Conservation (phyloP, 2,888 invertebrate species). For the Junonia oenone region DNA sequence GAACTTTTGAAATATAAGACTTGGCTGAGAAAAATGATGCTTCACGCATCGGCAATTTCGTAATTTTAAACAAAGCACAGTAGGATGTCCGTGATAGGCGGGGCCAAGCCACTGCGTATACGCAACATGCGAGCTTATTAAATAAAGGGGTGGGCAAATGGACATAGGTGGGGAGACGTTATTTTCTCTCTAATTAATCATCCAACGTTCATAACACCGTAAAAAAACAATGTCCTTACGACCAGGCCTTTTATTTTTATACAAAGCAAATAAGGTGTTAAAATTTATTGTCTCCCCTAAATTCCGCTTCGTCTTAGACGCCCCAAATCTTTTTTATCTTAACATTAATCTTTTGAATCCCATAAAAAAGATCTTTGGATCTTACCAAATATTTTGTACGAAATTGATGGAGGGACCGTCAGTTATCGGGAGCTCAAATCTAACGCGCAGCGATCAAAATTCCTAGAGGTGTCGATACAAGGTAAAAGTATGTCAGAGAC, state of each 20-base stretch:
- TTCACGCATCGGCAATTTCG: slow-evolving; percentile 49
- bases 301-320: slow-evolving; percentile 47
- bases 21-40: slow-evolving; percentile 29
- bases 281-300: slow-evolving; percentile 63
- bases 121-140: slow-evolving; percentile 31
- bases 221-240: slow-evolving; percentile 18
- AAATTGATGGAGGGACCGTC: slow-evolving; percentile 71
- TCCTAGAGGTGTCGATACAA: slow-evolving; percentile 78
- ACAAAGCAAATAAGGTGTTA: slow-evolving; percentile 51
- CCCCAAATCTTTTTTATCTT: slow-evolving; percentile 70
- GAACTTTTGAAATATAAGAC: slow-evolving; percentile 17
- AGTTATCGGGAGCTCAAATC: slow-evolving; percentile 64
- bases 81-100: slow-evolving; percentile 58
- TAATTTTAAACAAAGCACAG: slow-evolving; percentile 52
- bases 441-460: slow-evolving; percentile 65
- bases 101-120: slow-evolving; percentile 47
- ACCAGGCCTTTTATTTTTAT: slow-evolving; percentile 31
- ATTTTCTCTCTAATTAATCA: slow-evolving; percentile 27
- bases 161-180: slow-evolving; percentile 25
- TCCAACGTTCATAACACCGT: slow-evolving; percentile 23
- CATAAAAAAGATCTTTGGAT: slow-evolving; percentile 73
- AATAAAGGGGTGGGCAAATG: slow-evolving; percentile 28
- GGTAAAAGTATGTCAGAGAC: slow-evolving; percentile 54
- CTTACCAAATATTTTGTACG: slow-evolving; percentile 73
- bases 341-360: slow-evolving; percentile 69